Percentiles rank a stretch among this genome's conserved stretches.
Conservation (phyloP, 2,797 vertebrate species). For the Artibeus lituratus region DNA sequence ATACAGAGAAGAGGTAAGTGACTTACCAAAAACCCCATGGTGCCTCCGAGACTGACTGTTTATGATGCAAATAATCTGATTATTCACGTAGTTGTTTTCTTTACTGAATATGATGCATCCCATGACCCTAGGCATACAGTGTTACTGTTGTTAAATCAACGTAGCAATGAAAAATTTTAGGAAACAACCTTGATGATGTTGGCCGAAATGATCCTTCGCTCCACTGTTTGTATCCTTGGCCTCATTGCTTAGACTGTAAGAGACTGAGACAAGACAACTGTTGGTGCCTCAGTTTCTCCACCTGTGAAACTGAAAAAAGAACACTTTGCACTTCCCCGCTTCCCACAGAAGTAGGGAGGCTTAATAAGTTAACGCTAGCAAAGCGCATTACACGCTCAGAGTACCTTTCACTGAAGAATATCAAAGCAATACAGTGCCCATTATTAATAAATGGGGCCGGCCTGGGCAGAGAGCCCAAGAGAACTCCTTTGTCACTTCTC, state of each 20-base stretch:
- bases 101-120: not conserved
- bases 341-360: not conserved
- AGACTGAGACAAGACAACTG: not conserved
- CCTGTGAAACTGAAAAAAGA: not conserved
- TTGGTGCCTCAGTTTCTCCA: slow-evolving; percentile 31
- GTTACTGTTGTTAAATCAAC: not conserved
- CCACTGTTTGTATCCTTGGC: not conserved
- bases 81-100: not conserved
- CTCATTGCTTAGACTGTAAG: not conserved
- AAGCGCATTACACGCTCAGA: not conserved
- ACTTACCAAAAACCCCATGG: not conserved
- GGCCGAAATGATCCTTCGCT: not conserved
- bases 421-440: not conserved
- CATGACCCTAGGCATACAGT: not conserved
- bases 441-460: not conserved
- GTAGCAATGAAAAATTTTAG: not conserved
- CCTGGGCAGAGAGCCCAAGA: not conserved
- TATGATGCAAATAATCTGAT: not conserved
- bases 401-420: not conserved
- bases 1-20: not conserved
- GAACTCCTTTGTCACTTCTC: not conserved
- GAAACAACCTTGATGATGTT: not conserved
- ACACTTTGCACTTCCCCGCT: not conserved
- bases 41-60: not conserved
- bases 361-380: not conserved